Percentiles rank a stretch among this genome's conserved stretches.
Conservation (phyloP, 2,113 vertebrate genomes). For the Microcebus lehilahytsara region DNA sequence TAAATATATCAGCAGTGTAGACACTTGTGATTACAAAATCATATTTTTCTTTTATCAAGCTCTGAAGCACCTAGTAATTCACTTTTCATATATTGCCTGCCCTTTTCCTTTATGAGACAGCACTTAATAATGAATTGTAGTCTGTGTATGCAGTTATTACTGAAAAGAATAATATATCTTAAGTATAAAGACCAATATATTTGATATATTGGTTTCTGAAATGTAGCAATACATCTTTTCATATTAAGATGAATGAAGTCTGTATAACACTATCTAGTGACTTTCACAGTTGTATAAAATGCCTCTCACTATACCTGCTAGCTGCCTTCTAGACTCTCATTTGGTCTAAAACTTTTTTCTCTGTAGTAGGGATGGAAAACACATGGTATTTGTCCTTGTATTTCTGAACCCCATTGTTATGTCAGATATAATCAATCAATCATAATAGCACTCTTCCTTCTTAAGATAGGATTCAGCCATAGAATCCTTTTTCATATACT, state of each 20-base stretch:
- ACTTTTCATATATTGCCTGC: background rate
- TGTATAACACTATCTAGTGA: background rate
- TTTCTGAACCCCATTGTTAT: background rate
- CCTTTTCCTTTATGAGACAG: background rate
- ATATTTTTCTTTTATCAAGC: background rate
- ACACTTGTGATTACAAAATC: background rate
- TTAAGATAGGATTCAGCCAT: background rate
- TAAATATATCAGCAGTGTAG: background rate
- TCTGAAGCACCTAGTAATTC: background rate
- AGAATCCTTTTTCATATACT: background rate
- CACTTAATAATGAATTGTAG: background rate
- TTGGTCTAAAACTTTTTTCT: background rate
- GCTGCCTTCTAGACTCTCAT: background rate
- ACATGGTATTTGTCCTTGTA: background rate
- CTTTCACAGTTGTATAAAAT: background rate
- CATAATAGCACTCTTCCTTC: background rate
- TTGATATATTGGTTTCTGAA: background rate
- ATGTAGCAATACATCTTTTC: background rate
- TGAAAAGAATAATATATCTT: background rate
- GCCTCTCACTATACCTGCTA: background rate
- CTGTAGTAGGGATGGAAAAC: background rate
- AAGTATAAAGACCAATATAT: background rate
- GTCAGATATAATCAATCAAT: constrained; percentile 15
- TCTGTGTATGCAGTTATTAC: background rate
- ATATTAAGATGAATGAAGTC: background rate